Conservation (phyloP, 2,888 invertebrate genomes). For the Oegoconia quadripuncta region DNA sequence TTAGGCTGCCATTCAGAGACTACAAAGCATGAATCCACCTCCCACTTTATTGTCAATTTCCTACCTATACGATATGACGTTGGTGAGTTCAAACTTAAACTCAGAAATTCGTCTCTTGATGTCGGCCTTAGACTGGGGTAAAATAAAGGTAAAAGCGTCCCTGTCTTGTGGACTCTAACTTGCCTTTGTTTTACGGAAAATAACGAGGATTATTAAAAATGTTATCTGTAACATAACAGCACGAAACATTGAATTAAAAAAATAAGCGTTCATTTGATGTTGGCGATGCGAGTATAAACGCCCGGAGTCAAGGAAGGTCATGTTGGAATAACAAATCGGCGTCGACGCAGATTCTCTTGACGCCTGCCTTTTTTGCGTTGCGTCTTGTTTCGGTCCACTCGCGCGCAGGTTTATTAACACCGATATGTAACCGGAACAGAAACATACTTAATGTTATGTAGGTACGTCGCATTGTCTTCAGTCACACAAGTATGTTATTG, state of each 20-base stretch:
- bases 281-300: slow-evolving; percentile 31
- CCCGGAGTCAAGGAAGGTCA: slow-evolving; percentile 62
- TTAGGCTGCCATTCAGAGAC: too few species aligned
- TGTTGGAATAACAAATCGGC: slow-evolving; percentile 52
- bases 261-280: background rate
- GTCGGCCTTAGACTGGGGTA: too few species aligned
- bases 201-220: too few species aligned
- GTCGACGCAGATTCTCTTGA: slow-evolving; percentile 29
- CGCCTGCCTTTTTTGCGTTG: slow-evolving; percentile 30
- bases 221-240: background rate
- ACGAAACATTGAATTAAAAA: slow-evolving; percentile 1
- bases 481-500: slow-evolving; percentile 9
- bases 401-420: slow-evolving; percentile 34
- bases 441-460: background rate
- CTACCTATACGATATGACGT: too few species aligned
- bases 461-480: background rate
- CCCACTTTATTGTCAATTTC: too few species aligned
- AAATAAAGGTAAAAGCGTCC: too few species aligned
- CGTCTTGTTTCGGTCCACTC: slow-evolving; percentile 22
- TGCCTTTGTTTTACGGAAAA: too few species aligned
- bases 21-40: too few species aligned
- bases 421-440: slow-evolving; percentile 11
- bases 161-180: too few species aligned
- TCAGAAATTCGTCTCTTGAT: too few species aligned
- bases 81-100: too few species aligned